Evolutionary conservation across 2,888 invertebrate species (phyloP), one percentile per base, ranked within the genome.

Genomic region (Drosophila pseudotalamancana): DNA sequence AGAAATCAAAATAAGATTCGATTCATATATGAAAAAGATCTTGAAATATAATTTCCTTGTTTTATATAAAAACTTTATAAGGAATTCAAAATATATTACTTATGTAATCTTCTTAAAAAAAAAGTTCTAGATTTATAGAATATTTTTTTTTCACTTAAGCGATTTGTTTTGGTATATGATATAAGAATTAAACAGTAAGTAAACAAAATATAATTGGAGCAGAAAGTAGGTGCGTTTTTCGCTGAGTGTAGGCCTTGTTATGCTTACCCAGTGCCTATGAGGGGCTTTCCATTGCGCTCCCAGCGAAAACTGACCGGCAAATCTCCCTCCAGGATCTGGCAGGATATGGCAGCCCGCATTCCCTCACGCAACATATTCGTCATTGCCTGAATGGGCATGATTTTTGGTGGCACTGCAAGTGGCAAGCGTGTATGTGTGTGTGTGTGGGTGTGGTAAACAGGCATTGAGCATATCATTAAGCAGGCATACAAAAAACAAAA

Each of bases 241-340:
- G 11, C 37, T n/a, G 35, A 32, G 27, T 40, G 3, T 21, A 2
- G 3, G 2, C 0, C 16, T 25, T 21, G 0, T 6, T 14, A 32
- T n/a, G 77, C 88, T 89, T 82, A 91, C 91, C 94, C 94, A 5
- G 94, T 93, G 81, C 94, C 93, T 72, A 94, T 93, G 79, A 97
- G 94, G 4, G 95, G 93, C 89, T 95, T 95, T 42, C 95, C 96
- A 90, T 98, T 96, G 91, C 97, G 95, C 89, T 96, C 96, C 98
- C 98, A 98, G 51, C 95, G 94, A 92, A 98, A 97, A 76, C 95
- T 95, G 80, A 98, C 95, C 43, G 98, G 98, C 83, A 97, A 94
- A 92, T 98, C 98, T 18, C 98, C 97, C 92, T 97, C 97, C 90
- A 97, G 94, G 90, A 97, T 96, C 92, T 97, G 96, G 91, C 97